A percentile compares a stretch with the other conserved stretches of the same genome.
Evolutionary conservation across 1,140 invertebrate genomes (phyloP).

Genomic region (Doryteuthis pealeii): DNA sequence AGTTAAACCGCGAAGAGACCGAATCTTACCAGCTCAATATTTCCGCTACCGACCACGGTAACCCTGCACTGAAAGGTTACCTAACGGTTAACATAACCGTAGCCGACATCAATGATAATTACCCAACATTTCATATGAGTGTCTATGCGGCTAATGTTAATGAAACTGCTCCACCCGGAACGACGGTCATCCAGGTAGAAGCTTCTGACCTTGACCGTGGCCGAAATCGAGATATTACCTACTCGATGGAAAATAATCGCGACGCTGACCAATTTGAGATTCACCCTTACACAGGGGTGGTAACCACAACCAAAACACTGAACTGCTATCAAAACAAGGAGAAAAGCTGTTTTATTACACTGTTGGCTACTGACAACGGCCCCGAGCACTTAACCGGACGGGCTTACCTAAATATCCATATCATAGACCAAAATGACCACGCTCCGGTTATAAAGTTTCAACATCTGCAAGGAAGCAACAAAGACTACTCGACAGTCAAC

Average conservation of each 20-base stretch:
- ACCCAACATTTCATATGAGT: conserved; percentile 87
- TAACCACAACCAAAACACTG: conserved; percentile 41
- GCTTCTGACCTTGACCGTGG: conserved; percentile 49
- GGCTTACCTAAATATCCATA: conserved; percentile 91
- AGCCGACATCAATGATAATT: conserved; percentile 89
- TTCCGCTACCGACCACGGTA: conserved; percentile 76
- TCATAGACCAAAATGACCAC: conserved; percentile 89
- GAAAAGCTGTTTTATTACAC: not conserved
- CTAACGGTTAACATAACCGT: conserved; percentile 72
- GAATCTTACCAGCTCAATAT: conserved; percentile 77
- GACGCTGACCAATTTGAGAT: conserved; percentile 45
- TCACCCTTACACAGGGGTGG: conserved; percentile 45
- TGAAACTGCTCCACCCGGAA: conserved; percentile 39
- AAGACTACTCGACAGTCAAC: conserved; percentile 84
- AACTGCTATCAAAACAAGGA: conserved; percentile 24
- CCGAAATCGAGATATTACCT: conserved; percentile 61
- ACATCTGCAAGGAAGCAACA: conserved; percentile 73
- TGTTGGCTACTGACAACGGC: conserved; percentile 60
- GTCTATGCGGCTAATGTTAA: conserved; percentile 38
- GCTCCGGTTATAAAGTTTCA: conserved; percentile 88
- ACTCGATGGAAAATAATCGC: conserved; percentile 68
- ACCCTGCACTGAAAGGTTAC: conserved; percentile 75
- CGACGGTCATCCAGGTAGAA: conserved; percentile 37
- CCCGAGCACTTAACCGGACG: conserved; percentile 85
- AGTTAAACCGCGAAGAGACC: conserved; percentile 82